Evolutionary conservation across 2,113 vertebrate genomes (phyloP).

Genomic region (Jacana jacana): DNA sequence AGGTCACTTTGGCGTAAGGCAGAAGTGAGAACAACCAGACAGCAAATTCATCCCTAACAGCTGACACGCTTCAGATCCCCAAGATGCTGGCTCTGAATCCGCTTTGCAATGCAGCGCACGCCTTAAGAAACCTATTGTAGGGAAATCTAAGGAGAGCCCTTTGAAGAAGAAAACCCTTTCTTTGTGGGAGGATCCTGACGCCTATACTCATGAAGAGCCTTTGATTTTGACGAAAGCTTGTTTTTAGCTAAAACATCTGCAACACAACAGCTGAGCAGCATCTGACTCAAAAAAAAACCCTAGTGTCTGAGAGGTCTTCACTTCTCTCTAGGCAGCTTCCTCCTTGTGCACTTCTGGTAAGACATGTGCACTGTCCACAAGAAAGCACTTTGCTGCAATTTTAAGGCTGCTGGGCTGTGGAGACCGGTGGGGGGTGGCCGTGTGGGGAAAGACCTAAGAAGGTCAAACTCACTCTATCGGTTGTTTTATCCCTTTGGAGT

Average conservation of each 20-base stretch:
- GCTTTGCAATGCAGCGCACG: background rate
- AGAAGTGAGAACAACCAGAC: background rate
- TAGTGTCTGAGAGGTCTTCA: background rate
- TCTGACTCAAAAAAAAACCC: background rate
- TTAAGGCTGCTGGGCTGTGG: background rate
- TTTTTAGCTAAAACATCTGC: constrained; percentile 26
- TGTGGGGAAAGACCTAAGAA: background rate
- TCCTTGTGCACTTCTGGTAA: background rate
- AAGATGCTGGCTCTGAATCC: background rate
- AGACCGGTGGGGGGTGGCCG: background rate
- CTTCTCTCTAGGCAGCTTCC: constrained; percentile 34
- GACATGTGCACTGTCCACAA: background rate
- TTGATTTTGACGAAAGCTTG: background rate
- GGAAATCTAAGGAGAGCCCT: constrained; percentile 1
- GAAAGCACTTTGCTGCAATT: background rate
- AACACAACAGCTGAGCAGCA: constrained; percentile 29
- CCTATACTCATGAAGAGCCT: background rate
- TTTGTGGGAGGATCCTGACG: background rate
- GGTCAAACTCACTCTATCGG: background rate
- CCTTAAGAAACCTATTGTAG: constrained; percentile 12
- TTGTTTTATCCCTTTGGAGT: background rate
- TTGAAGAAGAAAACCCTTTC: constrained; percentile 18
- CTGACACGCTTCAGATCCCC: background rate
- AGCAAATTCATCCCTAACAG: background rate
- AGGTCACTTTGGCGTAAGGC: background rate